These are phyloP conservation scores for Scaptodrosophila latifasciaeformis DNA, from an alignment of 2,888 invertebrate species.

Conservation along the genomic window DNA sequence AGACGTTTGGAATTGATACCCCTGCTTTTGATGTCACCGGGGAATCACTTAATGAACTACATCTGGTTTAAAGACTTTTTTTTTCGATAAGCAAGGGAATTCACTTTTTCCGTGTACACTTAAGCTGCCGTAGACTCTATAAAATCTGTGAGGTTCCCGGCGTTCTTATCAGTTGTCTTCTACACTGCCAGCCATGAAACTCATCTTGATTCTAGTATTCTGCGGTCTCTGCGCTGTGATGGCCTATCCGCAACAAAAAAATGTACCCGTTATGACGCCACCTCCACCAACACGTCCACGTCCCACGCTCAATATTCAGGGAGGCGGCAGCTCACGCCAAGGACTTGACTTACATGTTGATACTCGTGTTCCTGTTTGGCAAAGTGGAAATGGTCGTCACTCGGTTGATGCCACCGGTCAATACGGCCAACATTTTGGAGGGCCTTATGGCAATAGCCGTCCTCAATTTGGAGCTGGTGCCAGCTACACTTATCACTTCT, in stretches of 20 bases:
- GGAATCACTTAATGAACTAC: conserved; percentile 25
- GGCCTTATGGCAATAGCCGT: conserved; percentile 63
- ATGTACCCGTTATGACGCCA: too few relatives aligned
- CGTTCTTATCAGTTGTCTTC: conserved; percentile 7
- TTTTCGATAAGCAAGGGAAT: neutral
- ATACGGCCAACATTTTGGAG: conserved; percentile 64
- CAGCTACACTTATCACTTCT: too few relatives aligned
- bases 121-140: conserved; percentile 16
- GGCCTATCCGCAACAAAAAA: conserved; percentile 19
- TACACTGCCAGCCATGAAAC: conserved; percentile 3
- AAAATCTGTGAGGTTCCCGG: conserved; percentile 9
- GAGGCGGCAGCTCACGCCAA: conserved; percentile 38
- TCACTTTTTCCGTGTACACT: too few relatives aligned
- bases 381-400: conserved; percentile 62
- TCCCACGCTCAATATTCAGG: conserved; percentile 24
- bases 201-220: conserved; percentile 1
- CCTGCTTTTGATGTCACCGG: too few relatives aligned
- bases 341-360: conserved; percentile 47
- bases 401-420: conserved; percentile 52
- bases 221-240: conserved; percentile 3
- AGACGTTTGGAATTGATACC: too few relatives aligned
- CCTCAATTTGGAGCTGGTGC: conserved; percentile 46
- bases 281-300: too few relatives aligned
- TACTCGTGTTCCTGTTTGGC: conserved; percentile 55
- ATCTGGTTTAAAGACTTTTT: neutral